Base-by-base conservation (phyloP, 2,888 invertebrate genomes). In the Anticlea derivata region DNA sequence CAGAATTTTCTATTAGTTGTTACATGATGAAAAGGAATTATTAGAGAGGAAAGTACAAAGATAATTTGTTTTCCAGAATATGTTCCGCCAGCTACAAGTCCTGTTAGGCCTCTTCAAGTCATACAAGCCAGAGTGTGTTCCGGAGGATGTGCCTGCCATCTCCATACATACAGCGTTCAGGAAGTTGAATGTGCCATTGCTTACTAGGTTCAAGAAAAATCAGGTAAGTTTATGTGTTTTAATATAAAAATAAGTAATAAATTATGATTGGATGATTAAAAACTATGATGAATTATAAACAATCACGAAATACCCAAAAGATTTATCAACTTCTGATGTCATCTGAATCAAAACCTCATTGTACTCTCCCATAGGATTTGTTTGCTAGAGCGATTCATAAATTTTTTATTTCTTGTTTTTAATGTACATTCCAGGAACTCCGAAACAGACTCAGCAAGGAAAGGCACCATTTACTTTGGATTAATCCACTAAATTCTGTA, bases 101-200 rank as follows among this genome's bases (percentile, higher is more conserved):
- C 56, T 91, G 4, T 60, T 91, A 7, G 85, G 86, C 0, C 63
- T 91, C 27, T 91, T 87, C 63, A 91, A 91, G 63, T 87, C 91
- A 0, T 90, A 86, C 61, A 86, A 78, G 59, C 91, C 91, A 0
- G 90, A 91, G 57, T 85, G 78, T 75, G 91, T 91, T 1, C 91
- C 91, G 0, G 91, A 91, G 55, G 77, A 83, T 56, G 61, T 91
- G 0, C 87, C 90, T 0, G 82, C 84, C 1, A 77, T 88, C 27
- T 83, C 89, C 1, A 73, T 87, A 47, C 82, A 87, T 47, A 79
- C 79, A 17, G 80, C 80, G 4, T 91, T 91, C 58, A 83, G 75
- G 60, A 89, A 88, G 62, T 61, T 83, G 7, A 87, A 90, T 63
- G 50, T 53, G 2, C 58, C 59, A 22, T 62, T 91, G 2, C 50